phyloP scores from a whole-genome alignment of 1,140 invertebrate species.

The Drosophila pallidifrons region DNA sequence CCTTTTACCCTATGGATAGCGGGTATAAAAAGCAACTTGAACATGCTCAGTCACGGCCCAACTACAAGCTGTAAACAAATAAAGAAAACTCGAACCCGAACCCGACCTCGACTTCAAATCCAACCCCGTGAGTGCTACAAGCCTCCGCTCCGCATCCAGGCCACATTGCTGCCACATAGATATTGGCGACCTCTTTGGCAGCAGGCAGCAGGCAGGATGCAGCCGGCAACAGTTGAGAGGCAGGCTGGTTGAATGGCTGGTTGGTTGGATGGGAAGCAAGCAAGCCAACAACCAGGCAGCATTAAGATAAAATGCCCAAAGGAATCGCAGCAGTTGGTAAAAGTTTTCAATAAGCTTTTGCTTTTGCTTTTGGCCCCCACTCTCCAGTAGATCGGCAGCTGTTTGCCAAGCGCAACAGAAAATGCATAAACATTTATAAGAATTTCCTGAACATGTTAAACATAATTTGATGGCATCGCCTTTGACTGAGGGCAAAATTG shows the following conservation, averaged over 20 bases:
- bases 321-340: conserved; percentile 71
- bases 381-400: conserved; percentile 38
- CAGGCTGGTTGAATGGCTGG: conserved; percentile 3
- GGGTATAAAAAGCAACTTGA: neutral
- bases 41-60: conserved; percentile 24
- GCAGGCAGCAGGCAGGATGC: neutral
- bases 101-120: conserved; percentile 25
- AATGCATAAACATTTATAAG: conserved; percentile 78
- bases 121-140: neutral
- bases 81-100: conserved; percentile 45
- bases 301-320: conserved; percentile 73
- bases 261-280: neutral
- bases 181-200: conserved; percentile 11
- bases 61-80: conserved; percentile 55
- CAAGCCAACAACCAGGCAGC: conserved; percentile 31
- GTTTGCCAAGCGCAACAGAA: conserved; percentile 56
- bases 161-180: conserved; percentile 30
- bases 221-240: neutral
- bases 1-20: no score
- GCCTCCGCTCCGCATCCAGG: neutral
- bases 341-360: conserved; percentile 73
- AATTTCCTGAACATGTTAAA: conserved; percentile 67
- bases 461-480: conserved; percentile 65
- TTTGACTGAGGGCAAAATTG: conserved; percentile 20
- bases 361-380: conserved; percentile 13